Evolutionary conservation across 2,797 vertebrate species (phyloP).

Genomic region (Mormyrops boulengeri): DNA sequence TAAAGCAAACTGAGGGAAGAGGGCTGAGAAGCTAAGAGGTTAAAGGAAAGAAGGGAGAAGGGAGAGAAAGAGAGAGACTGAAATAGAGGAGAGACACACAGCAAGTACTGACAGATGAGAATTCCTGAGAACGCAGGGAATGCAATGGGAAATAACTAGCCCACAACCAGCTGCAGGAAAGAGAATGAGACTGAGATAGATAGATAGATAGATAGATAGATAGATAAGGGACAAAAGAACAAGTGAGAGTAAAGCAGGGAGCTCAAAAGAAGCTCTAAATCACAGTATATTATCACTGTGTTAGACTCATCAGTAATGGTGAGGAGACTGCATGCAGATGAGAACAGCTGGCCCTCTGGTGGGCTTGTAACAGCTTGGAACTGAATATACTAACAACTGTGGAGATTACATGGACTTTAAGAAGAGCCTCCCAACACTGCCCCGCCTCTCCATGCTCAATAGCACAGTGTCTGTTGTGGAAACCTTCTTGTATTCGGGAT

Average conservation of each 20-base stretch:
- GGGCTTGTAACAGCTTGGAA: neutral
- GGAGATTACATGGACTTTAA: neutral
- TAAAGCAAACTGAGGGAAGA: neutral
- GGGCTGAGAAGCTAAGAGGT: neutral
- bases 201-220: neutral
- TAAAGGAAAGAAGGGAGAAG: neutral
- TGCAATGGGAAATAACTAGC: constrained; percentile 43
- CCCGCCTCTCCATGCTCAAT: neutral
- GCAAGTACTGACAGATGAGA: constrained; percentile 39
- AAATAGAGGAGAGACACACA: neutral
- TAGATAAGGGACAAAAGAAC: neutral
- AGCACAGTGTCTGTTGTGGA: neutral
- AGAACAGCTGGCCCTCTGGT: neutral
- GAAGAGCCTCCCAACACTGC: neutral
- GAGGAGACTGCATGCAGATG: neutral
- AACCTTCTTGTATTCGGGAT: neutral
- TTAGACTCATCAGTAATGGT: neutral
- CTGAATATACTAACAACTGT: neutral
- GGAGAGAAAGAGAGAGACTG: neutral
- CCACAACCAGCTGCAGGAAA: constrained; percentile 46
- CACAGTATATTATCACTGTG: neutral
- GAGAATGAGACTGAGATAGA: neutral
- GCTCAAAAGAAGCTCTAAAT: neutral
- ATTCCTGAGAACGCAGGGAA: constrained; percentile 44
- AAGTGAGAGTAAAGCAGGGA: neutral